Conservation (phyloP, 1,140 invertebrate genomes). For the Apis dorsata region DNA sequence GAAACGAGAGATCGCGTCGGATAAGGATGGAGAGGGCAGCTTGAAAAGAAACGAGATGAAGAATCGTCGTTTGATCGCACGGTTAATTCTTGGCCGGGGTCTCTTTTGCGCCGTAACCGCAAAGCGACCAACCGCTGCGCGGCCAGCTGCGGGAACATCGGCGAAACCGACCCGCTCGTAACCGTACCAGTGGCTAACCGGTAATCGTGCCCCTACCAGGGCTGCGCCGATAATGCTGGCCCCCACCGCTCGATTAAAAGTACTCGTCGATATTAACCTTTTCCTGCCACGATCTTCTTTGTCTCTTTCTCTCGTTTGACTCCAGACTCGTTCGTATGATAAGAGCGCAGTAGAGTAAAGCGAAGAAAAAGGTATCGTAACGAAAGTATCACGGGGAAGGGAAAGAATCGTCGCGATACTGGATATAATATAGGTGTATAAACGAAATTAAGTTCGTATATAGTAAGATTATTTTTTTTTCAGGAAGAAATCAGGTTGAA, state of each 20-base stretch:
- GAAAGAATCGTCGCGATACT: too few species aligned
- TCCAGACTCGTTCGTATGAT: background rate
- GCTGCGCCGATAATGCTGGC: constrained; percentile 27
- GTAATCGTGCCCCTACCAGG: constrained; percentile 33
- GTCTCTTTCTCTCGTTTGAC: background rate
- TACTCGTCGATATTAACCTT: constrained; percentile 52
- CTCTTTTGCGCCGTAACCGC: constrained; percentile 45
- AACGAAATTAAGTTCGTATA: too few species aligned
- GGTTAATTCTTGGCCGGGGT: constrained; percentile 34
- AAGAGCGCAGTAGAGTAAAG: too few species aligned
- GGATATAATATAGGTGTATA: too few species aligned
- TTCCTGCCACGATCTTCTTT: constrained; percentile 21
- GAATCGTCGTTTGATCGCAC: constrained; percentile 39
- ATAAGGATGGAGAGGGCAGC: background rate
- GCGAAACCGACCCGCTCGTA: constrained; percentile 35
- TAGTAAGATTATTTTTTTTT: too few species aligned
- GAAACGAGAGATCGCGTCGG: constrained; percentile 39
- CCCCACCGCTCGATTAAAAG: constrained; percentile 35
- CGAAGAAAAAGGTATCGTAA: too few species aligned
- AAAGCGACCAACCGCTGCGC: constrained; percentile 70
- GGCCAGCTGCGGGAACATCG: constrained; percentile 49
- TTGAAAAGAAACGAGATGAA: constrained; percentile 38
- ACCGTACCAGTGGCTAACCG: constrained; percentile 36
- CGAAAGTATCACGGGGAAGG: too few species aligned
- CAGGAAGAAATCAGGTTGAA: too few species aligned